A percentile compares a stretch with the other conserved stretches of the same genome.
These are phyloP conservation scores for Dryoscopus gambensis DNA, from an alignment of 2,113 vertebrate species.

Conservation along the genomic window DNA sequence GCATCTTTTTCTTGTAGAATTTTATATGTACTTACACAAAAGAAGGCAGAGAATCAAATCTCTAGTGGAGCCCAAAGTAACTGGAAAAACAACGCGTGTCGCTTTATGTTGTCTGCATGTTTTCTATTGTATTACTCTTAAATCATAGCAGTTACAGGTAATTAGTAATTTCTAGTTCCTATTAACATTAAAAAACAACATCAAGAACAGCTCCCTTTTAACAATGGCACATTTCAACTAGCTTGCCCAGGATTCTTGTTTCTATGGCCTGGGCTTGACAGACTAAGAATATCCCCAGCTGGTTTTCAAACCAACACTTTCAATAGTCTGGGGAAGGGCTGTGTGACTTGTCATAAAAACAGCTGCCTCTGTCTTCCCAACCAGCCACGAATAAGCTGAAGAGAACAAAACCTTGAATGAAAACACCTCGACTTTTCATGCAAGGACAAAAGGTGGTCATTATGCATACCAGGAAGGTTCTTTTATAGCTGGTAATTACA, in stretches of 20 bases:
- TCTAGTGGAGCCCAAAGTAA: not conserved
- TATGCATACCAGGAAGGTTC: conserved; percentile 82
- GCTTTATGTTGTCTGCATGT: not conserved
- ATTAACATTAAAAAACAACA: conserved; percentile 37
- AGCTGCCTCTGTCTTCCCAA: conserved; percentile 77
- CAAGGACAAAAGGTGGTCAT: conserved; percentile 81
- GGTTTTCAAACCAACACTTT: conserved; percentile 70
- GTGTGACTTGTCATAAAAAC: conserved; percentile 71
- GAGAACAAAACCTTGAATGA: conserved; percentile 80
- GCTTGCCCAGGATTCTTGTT: conserved; percentile 59
- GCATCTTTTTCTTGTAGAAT: not conserved
- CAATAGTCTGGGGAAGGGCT: conserved; percentile 64
- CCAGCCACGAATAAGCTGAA: conserved; percentile 77
- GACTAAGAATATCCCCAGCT: conserved; percentile 70
- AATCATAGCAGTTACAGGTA: conserved; percentile 41
- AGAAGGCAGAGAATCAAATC: not conserved
- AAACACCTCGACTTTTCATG: conserved; percentile 81
- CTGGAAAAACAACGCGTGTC: not conserved
- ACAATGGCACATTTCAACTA: conserved; percentile 50
- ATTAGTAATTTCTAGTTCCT: conserved; percentile 59
- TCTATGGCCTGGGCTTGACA: conserved; percentile 67
- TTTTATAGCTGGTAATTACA: conserved; percentile 81
- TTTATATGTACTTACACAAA: not conserved
- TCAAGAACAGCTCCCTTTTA: conserved; percentile 59
- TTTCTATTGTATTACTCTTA: conserved; percentile 13